These are phyloP conservation scores for Madoqua kirkii DNA, from an alignment of 2,113 vertebrate species.

Conservation along the genomic window DNA sequence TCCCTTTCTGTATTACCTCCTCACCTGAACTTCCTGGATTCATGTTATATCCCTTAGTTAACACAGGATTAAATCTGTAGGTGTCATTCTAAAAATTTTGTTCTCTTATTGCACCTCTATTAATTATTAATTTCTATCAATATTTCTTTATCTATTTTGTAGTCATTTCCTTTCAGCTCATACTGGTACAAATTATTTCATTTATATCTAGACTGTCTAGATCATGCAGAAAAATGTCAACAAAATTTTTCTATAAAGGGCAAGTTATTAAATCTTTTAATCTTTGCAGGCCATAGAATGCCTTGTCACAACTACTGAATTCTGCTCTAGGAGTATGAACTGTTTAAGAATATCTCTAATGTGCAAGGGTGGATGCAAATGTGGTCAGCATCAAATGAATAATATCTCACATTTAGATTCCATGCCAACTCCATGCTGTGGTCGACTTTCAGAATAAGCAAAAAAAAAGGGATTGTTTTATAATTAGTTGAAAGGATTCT, in stretches of 20 bases:
- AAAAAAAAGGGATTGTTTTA: conserved; percentile 52
- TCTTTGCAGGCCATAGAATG: neutral
- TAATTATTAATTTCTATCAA: neutral
- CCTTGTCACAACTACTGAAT: neutral
- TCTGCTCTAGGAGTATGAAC: neutral
- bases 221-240: neutral
- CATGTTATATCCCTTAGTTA: neutral
- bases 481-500: conserved; percentile 59
- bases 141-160: neutral
- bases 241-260: neutral
- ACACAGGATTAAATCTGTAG: neutral
- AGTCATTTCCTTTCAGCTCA: neutral
- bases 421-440: neutral
- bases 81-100: neutral
- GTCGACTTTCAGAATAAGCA: conserved; percentile 32
- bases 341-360: neutral
- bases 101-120: neutral
- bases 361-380: neutral
- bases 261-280: neutral
- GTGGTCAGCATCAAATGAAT: neutral
- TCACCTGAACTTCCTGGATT: neutral
- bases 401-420: neutral
- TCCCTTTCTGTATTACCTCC: neutral
- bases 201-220: neutral
- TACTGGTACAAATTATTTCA: neutral